phyloP scores from a whole-genome alignment of 1,140 invertebrate species.

The Drosophila willistoni region DNA sequence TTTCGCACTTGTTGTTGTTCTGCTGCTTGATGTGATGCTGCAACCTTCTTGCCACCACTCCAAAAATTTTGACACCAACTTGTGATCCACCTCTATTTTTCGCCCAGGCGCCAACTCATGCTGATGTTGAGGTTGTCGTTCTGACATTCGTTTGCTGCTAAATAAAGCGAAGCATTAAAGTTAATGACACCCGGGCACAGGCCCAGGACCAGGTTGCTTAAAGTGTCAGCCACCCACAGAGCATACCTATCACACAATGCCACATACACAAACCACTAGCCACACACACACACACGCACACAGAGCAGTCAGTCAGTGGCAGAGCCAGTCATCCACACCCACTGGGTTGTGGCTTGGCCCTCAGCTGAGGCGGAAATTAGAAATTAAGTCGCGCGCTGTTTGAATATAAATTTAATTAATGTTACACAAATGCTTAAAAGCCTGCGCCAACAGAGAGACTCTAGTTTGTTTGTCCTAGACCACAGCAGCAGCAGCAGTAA shows the following conservation, averaged over 20 bases:
- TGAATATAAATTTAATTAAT: constrained; percentile 82
- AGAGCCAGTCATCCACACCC: constrained; percentile 14
- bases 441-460: constrained; percentile 33
- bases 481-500: constrained; percentile 37
- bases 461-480: constrained; percentile 75
- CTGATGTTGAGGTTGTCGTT: constrained; percentile 55
- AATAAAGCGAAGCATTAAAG: constrained; percentile 79
- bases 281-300: constrained; percentile 33
- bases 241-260: constrained; percentile 32
- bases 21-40: constrained; percentile 25
- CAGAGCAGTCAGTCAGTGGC: background rate
- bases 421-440: constrained; percentile 81
- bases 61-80: background rate
- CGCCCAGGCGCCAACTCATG: constrained; percentile 6
- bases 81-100: background rate
- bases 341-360: constrained; percentile 22
- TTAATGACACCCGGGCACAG: constrained; percentile 72
- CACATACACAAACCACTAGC: constrained; percentile 47
- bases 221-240: constrained; percentile 76
- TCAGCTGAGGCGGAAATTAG: constrained; percentile 74
- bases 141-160: constrained; percentile 80
- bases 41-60: constrained; percentile 1
- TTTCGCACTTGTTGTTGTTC: constrained; percentile 65
- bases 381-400: constrained; percentile 81
- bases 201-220: constrained; percentile 61